Percentiles rank a stretch among this genome's conserved stretches.
Conservation (phyloP, 2,113 vertebrate species). For the Felis catus region F.catus_Fca126_mat1.0 CM031418.1:91592501-91593000, state of each 20-base stretch:
- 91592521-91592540: neutral
- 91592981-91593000: conserved; percentile 9
- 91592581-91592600: no score
- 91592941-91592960: neutral
- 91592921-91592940: neutral
- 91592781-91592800: conserved; percentile 15
- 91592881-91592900: neutral
- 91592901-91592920: neutral
- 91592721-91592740: no score
- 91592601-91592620: no score
- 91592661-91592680: no score
- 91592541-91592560: no score
- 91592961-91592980: conserved; percentile 31
- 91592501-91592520: neutral
- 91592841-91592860: neutral
- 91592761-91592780: conserved; percentile 3
- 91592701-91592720: no score
- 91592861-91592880: neutral
- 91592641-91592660: no score
- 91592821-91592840: neutral
- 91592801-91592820: neutral
- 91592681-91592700: no score
- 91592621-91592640: no score
- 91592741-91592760: neutral
- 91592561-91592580: no score